Base-by-base conservation (phyloP, 2,113 vertebrate genomes). In the Galbula dea region DNA sequence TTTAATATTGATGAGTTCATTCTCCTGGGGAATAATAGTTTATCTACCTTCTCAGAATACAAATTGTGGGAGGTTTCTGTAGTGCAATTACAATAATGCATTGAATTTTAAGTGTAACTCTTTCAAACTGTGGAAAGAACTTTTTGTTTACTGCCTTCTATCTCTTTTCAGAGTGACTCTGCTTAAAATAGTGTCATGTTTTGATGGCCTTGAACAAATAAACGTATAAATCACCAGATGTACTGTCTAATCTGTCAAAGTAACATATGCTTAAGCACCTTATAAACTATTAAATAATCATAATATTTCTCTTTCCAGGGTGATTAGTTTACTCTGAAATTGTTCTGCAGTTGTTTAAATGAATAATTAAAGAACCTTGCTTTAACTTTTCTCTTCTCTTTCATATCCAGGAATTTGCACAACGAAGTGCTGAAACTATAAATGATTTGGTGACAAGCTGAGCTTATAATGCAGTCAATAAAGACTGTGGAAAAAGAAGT, bases 1-100 rank as follows among this genome's bases (percentile, higher is more conserved):
- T 98, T 94, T 96, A 98, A 98, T 98, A 98, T 97, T 96, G 95
- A 98, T 98, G 97, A 98, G 89, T n/a, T 89, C 83, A 88, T 95
- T 94, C 96, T 97, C 72, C 43, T 86, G 94, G 83, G n/a, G 97
- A 96, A 81, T 95, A 96, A 96, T 80, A 83, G 83, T 84, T 79
- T 95, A 93, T 72, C 94, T 67, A 95, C 82, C 76, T 88, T 76
- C 92, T 97, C 92, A 86, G 94, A 97, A 97, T 97, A 97, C 96
- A 95, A 95, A 97, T 93, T 88, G 72, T 77, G 23, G 15, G 67
- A 80, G 15, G 2, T 57, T 90, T 97, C 97, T 75, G 69, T 71
- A 83, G 77, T 67, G 39, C 82, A 89, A 93, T 90, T 90, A 88
- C 34, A 17, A 77, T 49, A 96, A 86, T 54, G 36, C 55, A 41